These are phyloP conservation scores for Corydoras sp. DNA, from an alignment of 2,113 vertebrate genomes.

Conservation along the genomic window DNA sequence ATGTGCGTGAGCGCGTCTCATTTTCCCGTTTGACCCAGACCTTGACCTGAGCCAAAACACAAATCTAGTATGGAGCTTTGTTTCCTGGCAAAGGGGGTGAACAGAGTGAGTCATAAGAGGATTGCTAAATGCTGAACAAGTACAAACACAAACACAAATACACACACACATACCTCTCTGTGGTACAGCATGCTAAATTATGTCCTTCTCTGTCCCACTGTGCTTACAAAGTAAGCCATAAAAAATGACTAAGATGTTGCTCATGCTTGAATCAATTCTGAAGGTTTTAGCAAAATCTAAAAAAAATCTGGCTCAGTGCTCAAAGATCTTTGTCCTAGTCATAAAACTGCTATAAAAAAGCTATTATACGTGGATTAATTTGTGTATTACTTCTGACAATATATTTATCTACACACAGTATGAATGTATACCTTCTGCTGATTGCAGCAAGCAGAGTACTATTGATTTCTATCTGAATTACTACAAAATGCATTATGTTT, in stretches of 20 bases:
- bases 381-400: too few relatives aligned
- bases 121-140: conserved; percentile 8
- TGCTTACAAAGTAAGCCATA: neutral
- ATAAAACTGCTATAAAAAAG: too few relatives aligned
- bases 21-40: conserved; percentile 24
- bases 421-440: too few relatives aligned
- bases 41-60: conserved; percentile 15
- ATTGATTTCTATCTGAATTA: too few relatives aligned
- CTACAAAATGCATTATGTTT: too few relatives aligned
- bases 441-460: too few relatives aligned
- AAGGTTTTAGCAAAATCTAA: neutral
- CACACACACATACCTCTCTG: neutral
- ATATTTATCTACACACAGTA: too few relatives aligned
- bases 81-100: neutral
- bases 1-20: conserved; percentile 9
- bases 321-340: too few relatives aligned
- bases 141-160: conserved; percentile 15
- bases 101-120: neutral
- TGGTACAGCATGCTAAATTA: neutral
- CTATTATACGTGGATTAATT: too few relatives aligned
- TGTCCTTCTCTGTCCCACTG: neutral
- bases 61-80: neutral
- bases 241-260: neutral
- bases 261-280: neutral
- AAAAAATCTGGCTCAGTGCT: too few relatives aligned